A percentile compares a stretch with the other conserved stretches of the same genome.
Evolutionary conservation across 35 echinoderm and acorn worm genomes (phyloP).

Genomic region (Eucidaris tribuloides): DNA sequence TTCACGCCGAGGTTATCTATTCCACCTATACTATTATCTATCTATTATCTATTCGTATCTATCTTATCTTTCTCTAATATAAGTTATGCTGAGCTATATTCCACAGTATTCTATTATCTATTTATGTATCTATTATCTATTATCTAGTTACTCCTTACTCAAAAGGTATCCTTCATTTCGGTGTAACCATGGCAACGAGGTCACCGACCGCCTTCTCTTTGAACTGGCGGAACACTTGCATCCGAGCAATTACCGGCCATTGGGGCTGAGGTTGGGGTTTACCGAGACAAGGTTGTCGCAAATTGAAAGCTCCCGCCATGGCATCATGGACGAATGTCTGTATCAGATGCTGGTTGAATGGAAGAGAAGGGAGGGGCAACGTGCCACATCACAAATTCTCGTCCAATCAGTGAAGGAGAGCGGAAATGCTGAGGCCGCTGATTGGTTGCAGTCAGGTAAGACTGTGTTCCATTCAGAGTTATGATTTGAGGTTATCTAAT

Average conservation of each 20-base stretch:
- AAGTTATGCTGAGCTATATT: too few species aligned
- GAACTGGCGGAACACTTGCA: not conserved
- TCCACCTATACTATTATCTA: too few species aligned
- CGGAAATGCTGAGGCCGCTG: not conserved
- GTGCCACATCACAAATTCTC: slow-evolving; percentile 5
- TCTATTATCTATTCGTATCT: too few species aligned
- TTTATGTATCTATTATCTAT: too few species aligned
- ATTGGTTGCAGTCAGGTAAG: slow-evolving; percentile 18
- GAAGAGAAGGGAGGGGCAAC: not conserved
- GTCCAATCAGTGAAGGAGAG: slow-evolving; percentile 6
- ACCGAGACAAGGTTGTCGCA: not conserved
- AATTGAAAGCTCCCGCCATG: not conserved
- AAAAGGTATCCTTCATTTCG: too few species aligned
- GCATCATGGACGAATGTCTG: not conserved
- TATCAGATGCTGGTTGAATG: slow-evolving; percentile 16
- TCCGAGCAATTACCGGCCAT: not conserved
- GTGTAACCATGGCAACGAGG: not conserved
- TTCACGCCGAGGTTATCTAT: too few species aligned
- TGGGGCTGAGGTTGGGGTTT: not conserved
- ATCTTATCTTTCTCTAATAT: too few species aligned
- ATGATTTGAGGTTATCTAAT: too few species aligned
- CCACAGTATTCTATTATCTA: too few species aligned
- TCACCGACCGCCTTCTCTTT: not conserved
- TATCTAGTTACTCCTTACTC: too few species aligned
- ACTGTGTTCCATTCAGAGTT: too few species aligned